Evolutionary conservation across 2,113 vertebrate genomes (phyloP).

Genomic region (Ctenomys sociabilis): DNA sequence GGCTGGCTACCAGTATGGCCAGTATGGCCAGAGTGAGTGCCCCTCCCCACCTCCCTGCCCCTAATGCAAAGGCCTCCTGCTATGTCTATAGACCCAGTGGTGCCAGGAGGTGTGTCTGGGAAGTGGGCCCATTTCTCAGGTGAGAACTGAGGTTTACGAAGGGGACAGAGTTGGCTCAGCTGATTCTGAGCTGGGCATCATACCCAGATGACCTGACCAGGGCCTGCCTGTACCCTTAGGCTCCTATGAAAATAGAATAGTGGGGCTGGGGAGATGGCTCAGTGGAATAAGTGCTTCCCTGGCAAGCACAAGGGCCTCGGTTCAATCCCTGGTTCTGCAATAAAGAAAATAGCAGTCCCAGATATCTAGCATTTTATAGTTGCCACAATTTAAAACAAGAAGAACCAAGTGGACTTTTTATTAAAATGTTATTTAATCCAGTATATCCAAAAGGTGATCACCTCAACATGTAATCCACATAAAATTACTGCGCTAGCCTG

Average conservation of each 20-base stretch:
- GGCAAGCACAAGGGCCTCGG: too few relatives aligned
- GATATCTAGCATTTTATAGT: not conserved
- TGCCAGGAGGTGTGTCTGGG: not conserved
- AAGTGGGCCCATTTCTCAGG: not conserved
- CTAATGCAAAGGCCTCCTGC: accelerated
- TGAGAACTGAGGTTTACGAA: not conserved
- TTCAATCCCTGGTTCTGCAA: too few relatives aligned
- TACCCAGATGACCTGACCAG: not conserved
- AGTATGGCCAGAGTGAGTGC: slow-evolving; percentile 98
- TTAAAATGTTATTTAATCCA: not conserved
- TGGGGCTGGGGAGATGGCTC: too few relatives aligned
- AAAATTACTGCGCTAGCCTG: accelerated
- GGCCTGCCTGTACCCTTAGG: accelerated
- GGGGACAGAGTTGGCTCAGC: not conserved
- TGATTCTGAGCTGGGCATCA: not conserved
- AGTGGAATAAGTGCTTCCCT: too few relatives aligned
- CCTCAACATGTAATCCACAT: not conserved
- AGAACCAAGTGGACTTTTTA: not conserved
- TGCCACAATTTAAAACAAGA: not conserved
- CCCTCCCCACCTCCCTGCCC: too few relatives aligned
- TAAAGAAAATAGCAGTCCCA: too few relatives aligned
- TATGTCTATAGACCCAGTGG: not conserved
- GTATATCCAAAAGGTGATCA: not conserved
- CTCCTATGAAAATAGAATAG: accelerated
- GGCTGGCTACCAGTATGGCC: slow-evolving; percentile 98